Conservation (phyloP, 2,797 vertebrate species). For the Eulemur mongoz region DNA sequence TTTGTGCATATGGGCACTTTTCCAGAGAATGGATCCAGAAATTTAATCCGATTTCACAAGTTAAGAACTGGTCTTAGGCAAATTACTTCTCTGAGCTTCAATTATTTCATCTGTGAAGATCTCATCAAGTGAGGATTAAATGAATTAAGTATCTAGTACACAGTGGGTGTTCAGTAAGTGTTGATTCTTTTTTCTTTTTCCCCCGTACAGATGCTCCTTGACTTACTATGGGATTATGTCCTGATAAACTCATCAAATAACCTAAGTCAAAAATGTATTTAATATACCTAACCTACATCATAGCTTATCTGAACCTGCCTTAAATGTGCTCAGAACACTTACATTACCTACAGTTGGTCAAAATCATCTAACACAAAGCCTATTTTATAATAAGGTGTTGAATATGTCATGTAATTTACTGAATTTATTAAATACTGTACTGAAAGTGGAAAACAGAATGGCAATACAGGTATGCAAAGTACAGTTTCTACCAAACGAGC, state of each 20-base stretch:
- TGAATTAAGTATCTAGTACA: background rate
- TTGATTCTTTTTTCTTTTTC: background rate
- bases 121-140: background rate
- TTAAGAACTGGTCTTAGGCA: background rate
- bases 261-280: background rate
- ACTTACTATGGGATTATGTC: background rate
- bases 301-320: background rate
- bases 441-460: background rate
- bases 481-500: background rate
- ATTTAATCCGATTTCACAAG: background rate
- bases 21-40: background rate
- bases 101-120: background rate
- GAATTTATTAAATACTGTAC: background rate
- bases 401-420: background rate
- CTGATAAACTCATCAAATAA: background rate
- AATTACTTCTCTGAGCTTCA: slow-evolving; percentile 27
- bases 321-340: background rate
- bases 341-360: background rate
- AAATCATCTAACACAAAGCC: background rate
- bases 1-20: background rate
- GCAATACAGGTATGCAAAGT: background rate
- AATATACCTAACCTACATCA: background rate
- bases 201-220: background rate
- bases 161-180: background rate
- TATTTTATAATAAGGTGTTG: background rate